These are phyloP conservation scores for Drosophila phalerata DNA, from an alignment of 2,888 invertebrate species.

Conservation along the genomic window DNA sequence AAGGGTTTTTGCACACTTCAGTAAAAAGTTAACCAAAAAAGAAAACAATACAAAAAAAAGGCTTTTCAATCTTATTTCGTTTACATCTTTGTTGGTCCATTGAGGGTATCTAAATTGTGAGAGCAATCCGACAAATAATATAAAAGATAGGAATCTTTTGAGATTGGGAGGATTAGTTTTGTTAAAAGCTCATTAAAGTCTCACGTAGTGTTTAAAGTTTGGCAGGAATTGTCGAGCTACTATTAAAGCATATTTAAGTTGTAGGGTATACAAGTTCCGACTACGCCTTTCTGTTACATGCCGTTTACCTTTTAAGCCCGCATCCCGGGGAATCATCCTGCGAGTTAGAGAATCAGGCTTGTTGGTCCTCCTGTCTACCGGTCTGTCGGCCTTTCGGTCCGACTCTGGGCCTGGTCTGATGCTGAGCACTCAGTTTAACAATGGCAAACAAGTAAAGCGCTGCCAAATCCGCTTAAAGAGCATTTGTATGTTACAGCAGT, in stretches of 20 bases:
- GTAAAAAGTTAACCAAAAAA: constrained; percentile 15
- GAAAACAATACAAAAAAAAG: constrained; percentile 10
- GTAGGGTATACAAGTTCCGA: constrained; percentile 36
- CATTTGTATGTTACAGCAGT: constrained; percentile 72
- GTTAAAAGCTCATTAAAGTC: background rate
- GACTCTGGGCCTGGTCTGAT: constrained; percentile 44
- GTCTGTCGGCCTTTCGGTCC: background rate
- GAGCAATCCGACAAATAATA: background rate
- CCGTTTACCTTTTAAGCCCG: constrained; percentile 23
- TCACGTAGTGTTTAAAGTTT: too few relatives aligned
- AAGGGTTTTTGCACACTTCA: constrained; percentile 53
- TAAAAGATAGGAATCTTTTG: too few relatives aligned
- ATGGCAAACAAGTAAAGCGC: constrained; percentile 78
- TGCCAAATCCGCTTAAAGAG: constrained; percentile 79
- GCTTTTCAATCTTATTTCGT: constrained; percentile 14
- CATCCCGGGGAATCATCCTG: constrained; percentile 13
- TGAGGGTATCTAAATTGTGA: background rate
- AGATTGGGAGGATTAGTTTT: too few relatives aligned
- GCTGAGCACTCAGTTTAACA: constrained; percentile 79
- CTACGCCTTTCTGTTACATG: background rate
- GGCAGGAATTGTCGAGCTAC: background rate
- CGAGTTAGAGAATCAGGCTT: constrained; percentile 17
- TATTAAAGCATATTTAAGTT: background rate
- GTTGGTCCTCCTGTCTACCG: constrained; percentile 8
- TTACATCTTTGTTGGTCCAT: background rate